Percentiles rank a stretch among this genome's conserved stretches.
These are phyloP conservation scores for Chrysina gloriosa DNA, from an alignment of 2,888 invertebrate genomes.

Conservation along the genomic window DNA sequence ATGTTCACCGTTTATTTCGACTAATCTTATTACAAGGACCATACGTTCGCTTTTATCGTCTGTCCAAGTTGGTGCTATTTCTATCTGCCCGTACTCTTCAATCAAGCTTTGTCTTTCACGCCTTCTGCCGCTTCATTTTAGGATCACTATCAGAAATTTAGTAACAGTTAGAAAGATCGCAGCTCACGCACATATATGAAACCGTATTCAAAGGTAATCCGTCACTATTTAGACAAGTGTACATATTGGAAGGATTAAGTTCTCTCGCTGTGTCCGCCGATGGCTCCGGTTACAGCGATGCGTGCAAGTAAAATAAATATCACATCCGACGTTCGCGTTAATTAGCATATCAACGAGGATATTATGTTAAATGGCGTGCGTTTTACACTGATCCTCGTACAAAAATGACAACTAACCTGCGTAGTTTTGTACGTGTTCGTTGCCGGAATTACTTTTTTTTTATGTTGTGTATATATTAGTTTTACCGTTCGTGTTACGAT, in stretches of 20 bases:
- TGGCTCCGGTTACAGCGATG: slow-evolving; percentile 6
- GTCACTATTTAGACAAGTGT: slow-evolving; percentile 30
- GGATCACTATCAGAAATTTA: slow-evolving; percentile 13
- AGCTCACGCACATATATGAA: slow-evolving; percentile 15
- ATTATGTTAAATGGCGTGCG: slow-evolving; percentile 25
- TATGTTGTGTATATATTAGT: not conserved
- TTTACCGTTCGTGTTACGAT: slow-evolving; percentile 19
- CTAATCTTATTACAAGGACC: no score
- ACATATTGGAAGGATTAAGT: slow-evolving; percentile 19
- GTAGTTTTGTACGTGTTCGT: slow-evolving; percentile 9
- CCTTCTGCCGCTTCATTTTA: slow-evolving; percentile 12
- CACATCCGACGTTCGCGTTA: slow-evolving; percentile 11
- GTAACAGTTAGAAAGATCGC: slow-evolving; percentile 7
- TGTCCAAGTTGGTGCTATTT: not conserved
- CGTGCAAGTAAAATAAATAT: slow-evolving; percentile 28
- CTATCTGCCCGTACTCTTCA: not conserved
- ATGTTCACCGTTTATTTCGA: no score
- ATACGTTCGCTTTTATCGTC: not conserved
- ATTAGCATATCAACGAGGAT: slow-evolving; percentile 34
- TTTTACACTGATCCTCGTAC: slow-evolving; percentile 14
- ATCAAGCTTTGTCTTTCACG: slow-evolving; percentile 27
- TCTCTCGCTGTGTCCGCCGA: not conserved
- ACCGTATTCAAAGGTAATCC: slow-evolving; percentile 19
- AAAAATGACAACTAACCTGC: slow-evolving; percentile 25
- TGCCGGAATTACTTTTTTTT: not conserved